Conservation (phyloP, 2,888 invertebrate genomes). For the Zaprionus lineosus region DNA sequence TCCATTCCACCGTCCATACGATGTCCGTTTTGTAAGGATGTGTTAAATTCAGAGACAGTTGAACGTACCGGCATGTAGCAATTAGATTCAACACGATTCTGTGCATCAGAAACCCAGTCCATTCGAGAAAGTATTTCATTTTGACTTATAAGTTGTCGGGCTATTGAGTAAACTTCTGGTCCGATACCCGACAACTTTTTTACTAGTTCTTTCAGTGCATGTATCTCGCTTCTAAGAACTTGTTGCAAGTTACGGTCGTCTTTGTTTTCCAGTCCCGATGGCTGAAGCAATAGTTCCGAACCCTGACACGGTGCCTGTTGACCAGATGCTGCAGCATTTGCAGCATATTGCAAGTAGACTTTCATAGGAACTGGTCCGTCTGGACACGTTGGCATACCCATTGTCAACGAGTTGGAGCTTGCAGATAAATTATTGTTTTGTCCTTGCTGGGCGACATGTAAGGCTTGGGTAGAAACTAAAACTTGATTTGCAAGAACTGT, state of each 20-base stretch:
- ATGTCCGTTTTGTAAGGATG: neutral
- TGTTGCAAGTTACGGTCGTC: constrained; percentile 24
- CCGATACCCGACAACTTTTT: constrained; percentile 12
- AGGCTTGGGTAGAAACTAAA: constrained; percentile 1
- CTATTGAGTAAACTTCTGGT: constrained; percentile 44
- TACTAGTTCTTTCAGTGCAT: constrained; percentile 57
- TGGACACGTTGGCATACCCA: constrained; percentile 8
- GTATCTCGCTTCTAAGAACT: constrained; percentile 49
- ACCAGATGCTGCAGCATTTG: neutral
- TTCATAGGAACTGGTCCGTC: constrained; percentile 13
- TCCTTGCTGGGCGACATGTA: neutral
- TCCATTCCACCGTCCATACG: constrained; percentile 49
- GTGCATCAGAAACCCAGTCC: constrained; percentile 30
- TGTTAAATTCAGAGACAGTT: neutral
- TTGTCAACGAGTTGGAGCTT: constrained; percentile 4
- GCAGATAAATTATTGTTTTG: neutral
- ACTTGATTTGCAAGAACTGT: neutral
- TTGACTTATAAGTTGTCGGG: constrained; percentile 43
- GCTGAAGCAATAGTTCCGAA: neutral
- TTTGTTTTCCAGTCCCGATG: neutral
- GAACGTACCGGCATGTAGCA: neutral
- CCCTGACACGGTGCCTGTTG: neutral
- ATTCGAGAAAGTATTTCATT: constrained; percentile 55
- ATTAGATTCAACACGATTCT: neutral
- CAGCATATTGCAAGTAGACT: constrained; percentile 6